These are phyloP conservation scores for Latrodectus elegans DNA, from an alignment of 2,888 invertebrate species.

Conservation along the genomic window DNA sequence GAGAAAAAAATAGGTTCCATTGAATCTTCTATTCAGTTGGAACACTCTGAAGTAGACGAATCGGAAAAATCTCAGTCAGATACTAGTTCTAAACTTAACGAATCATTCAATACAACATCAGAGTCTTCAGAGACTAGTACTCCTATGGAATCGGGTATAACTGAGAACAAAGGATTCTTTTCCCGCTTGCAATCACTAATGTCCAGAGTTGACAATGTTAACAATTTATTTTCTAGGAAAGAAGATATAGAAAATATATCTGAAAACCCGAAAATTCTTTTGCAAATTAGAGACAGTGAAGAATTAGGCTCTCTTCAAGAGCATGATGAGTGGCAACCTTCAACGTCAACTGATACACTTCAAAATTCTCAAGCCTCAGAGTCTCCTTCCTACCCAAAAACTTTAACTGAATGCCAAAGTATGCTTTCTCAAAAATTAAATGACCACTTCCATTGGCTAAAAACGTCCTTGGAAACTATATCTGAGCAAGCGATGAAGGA, in stretches of 20 bases:
- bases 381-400: conserved; percentile 2
- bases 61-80: neutral
- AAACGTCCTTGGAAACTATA: conserved; percentile 26
- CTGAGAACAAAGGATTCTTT: conserved; percentile 43
- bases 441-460: conserved; percentile 43
- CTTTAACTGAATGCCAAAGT: conserved; percentile 43
- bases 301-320: conserved; percentile 25
- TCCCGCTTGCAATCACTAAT: conserved; percentile 47
- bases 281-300: conserved; percentile 39
- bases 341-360: neutral
- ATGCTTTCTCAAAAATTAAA: conserved; percentile 37
- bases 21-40: conserved; percentile 29
- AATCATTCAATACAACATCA: conserved; percentile 5
- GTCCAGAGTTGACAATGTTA: conserved; percentile 39
- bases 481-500: conserved; percentile 7
- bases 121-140: conserved; percentile 9
- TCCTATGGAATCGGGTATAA: conserved; percentile 4
- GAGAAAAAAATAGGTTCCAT: conserved; percentile 57
- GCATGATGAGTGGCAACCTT: conserved; percentile 24
- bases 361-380: neutral
- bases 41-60: conserved; percentile 13
- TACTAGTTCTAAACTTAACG: neutral
- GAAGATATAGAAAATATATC: neutral
- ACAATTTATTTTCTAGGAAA: conserved; percentile 10
- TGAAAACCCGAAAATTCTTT: conserved; percentile 50